These are phyloP conservation scores for Ctenochaetus hawaiiensis DNA, from an alignment of 2,797 vertebrate species.

Conservation along the genomic window DNA sequence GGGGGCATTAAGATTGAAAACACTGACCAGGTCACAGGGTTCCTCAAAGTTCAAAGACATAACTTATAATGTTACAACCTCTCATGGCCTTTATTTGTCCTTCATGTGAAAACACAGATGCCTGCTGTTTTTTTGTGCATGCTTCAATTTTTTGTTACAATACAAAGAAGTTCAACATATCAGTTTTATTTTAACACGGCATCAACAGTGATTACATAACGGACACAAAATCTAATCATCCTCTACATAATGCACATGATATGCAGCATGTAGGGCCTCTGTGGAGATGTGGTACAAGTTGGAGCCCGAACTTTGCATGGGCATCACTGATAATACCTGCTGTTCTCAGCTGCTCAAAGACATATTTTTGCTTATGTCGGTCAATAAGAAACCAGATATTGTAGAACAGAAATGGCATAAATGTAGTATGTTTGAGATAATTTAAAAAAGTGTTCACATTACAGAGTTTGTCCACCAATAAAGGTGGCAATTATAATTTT, in stretches of 20 bases:
- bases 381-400: background rate
- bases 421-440: background rate
- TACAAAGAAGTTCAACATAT: background rate
- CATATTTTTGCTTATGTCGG: background rate
- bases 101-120: background rate
- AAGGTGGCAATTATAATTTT: too few species aligned
- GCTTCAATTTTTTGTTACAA: background rate
- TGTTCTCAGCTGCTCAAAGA: background rate
- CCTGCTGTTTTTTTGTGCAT: background rate
- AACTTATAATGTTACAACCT: constrained; percentile 70
- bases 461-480: too few species aligned
- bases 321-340: background rate
- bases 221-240: background rate
- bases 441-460: too few species aligned
- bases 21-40: constrained; percentile 70
- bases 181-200: background rate
- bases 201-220: background rate
- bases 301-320: background rate
- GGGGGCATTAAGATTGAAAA: constrained; percentile 67
- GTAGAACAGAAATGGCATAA: background rate
- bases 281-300: background rate
- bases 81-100: constrained; percentile 40
- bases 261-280: too few species aligned
- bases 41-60: constrained; percentile 74
- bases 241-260: background rate